A percentile compares a stretch with the other conserved stretches of the same genome.
phyloP scores from a whole-genome alignment of 2,797 vertebrate species.

The Sciaenops ocellatus region DNA sequence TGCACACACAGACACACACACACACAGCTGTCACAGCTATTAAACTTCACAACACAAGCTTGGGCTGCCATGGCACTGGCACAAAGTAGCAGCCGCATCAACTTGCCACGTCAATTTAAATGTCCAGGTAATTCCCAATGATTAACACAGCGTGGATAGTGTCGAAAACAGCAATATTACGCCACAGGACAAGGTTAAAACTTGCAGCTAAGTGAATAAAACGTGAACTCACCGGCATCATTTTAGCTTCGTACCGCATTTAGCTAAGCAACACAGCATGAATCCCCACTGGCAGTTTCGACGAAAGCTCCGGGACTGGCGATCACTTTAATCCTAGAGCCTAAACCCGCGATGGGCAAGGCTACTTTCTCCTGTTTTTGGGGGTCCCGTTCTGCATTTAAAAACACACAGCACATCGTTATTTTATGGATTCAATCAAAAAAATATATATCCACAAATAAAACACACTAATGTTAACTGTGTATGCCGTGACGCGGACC shows the following conservation, averaged over 20 bases:
- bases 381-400: slow-evolving; percentile 56
- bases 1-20: background rate
- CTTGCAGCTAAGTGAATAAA: slow-evolving; percentile 15
- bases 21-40: slow-evolving; percentile 14
- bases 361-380: slow-evolving; percentile 66
- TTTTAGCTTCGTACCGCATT: slow-evolving; percentile 95
- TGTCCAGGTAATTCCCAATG: slow-evolving; percentile 45
- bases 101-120: slow-evolving; percentile 71
- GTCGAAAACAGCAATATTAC: background rate
- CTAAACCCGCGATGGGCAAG: slow-evolving; percentile 63
- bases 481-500: slow-evolving; percentile 61
- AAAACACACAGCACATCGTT: slow-evolving; percentile 30
- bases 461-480: background rate
- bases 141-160: no score
- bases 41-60: slow-evolving; percentile 35
- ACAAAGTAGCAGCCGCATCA: slow-evolving; percentile 27
- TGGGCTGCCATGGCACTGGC: slow-evolving; percentile 2
- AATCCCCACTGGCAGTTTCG: slow-evolving; percentile 77
- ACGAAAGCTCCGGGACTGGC: slow-evolving; percentile 70
- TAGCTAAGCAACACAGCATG: slow-evolving; percentile 76
- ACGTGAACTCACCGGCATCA: slow-evolving; percentile 94
- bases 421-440: background rate
- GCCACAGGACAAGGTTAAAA: background rate
- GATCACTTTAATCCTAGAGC: slow-evolving; percentile 73
- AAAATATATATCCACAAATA: background rate